Evolutionary conservation across 2,113 vertebrate genomes (phyloP).

Genomic region (Cinclus cinclus): DNA sequence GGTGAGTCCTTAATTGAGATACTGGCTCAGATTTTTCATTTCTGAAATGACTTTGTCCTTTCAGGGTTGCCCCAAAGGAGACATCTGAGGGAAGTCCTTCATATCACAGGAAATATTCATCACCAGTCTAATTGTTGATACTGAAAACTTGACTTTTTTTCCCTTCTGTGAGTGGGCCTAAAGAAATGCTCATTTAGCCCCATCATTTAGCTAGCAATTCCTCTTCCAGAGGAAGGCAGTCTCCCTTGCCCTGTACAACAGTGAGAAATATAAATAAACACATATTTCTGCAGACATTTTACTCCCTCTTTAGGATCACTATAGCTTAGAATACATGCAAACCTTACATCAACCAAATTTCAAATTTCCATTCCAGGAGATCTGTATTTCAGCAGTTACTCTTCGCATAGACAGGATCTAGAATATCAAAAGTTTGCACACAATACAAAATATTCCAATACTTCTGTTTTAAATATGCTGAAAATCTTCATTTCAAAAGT

Average conservation of each 20-base stretch:
- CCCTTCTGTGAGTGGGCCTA: background rate
- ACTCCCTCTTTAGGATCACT: background rate
- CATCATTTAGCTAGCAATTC: background rate
- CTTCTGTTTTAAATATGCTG: background rate
- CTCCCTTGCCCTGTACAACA: background rate
- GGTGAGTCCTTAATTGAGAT: background rate
- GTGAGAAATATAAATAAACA: background rate
- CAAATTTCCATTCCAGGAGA: background rate
- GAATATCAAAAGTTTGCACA: background rate
- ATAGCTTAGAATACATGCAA: background rate
- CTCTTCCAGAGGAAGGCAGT: background rate
- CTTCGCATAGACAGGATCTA: background rate
- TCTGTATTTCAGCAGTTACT: background rate
- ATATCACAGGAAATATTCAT: background rate
- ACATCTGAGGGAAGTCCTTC: background rate
- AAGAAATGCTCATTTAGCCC: background rate
- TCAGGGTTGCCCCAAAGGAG: background rate
- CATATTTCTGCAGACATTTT: background rate
- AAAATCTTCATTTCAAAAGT: background rate
- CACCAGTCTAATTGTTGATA: background rate
- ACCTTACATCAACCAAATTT: background rate
- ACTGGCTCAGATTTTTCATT: background rate
- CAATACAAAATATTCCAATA: background rate
- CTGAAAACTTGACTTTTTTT: background rate
- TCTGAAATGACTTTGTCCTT: background rate